Evolutionary conservation across 1,140 invertebrate genomes (phyloP).

Genomic region (Notospermus geniculatus): DNA sequence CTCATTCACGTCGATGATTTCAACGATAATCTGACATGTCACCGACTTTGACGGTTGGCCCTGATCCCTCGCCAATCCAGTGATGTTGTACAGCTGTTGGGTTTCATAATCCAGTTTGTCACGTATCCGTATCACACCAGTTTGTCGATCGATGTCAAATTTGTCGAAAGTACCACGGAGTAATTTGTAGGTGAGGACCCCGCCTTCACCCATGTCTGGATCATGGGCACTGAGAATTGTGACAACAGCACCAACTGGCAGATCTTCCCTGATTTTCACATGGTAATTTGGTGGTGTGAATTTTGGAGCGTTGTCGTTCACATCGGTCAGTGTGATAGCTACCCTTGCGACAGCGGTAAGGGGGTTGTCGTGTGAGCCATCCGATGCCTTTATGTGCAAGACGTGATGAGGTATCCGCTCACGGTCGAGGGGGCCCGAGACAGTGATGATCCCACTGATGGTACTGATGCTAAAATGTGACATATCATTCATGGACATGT

Average conservation of each 20-base stretch:
- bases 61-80: conserved; percentile 76
- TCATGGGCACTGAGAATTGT: conserved; percentile 83
- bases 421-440: conserved; percentile 73
- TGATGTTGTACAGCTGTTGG: conserved; percentile 82
- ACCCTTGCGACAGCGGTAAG: conserved; percentile 43
- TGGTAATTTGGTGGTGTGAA: conserved; percentile 63
- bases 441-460: conserved; percentile 71
- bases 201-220: conserved; percentile 78
- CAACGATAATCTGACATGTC: conserved; percentile 62
- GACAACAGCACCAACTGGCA: conserved; percentile 81
- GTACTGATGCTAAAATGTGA: conserved; percentile 81
- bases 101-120: conserved; percentile 79
- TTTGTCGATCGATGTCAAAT: conserved; percentile 76
- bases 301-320: conserved; percentile 52
- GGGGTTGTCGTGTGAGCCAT: conserved; percentile 48
- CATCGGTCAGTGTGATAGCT: conserved; percentile 40
- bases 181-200: conserved; percentile 69
- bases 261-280: conserved; percentile 85
- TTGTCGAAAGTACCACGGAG: conserved; percentile 62
- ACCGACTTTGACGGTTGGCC: conserved; percentile 49
- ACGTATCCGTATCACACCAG: conserved; percentile 78
- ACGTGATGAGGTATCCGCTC: conserved; percentile 82
- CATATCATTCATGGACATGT: conserved; percentile 78
- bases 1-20: conserved; percentile 91
- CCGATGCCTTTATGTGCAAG: conserved; percentile 78